These are phyloP conservation scores for Tortrix viridana DNA, from an alignment of 2,888 invertebrate genomes.

Conservation along the genomic window DNA sequence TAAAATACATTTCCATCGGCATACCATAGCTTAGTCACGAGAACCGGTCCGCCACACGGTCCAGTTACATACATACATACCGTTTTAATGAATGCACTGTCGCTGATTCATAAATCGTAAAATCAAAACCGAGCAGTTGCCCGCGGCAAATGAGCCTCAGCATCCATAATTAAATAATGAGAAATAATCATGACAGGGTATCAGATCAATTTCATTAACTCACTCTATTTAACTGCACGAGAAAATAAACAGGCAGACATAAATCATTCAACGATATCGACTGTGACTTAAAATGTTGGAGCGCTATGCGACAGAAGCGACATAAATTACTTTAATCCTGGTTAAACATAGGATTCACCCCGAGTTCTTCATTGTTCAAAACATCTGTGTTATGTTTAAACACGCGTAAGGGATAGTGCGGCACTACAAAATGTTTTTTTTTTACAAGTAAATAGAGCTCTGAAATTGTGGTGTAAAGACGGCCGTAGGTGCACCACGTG, in stretches of 20 bases:
- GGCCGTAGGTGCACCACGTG: constrained; percentile 57
- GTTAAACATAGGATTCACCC: constrained; percentile 29
- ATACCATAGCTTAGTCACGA: constrained; percentile 57
- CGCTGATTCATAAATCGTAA: constrained; percentile 70
- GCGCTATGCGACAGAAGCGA: constrained; percentile 58
- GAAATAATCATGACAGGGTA: constrained; percentile 31
- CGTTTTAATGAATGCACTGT: constrained; percentile 65
- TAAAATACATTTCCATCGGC: constrained; percentile 42
- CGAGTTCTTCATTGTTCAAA: constrained; percentile 23
- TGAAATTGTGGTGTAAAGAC: constrained; percentile 52
- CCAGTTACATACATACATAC: constrained; percentile 55
- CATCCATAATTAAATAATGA: constrained; percentile 45
- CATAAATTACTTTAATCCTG: constrained; percentile 57
- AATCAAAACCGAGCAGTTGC: constrained; percentile 62
- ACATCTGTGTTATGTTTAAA: constrained; percentile 36
- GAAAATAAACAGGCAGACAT: constrained; percentile 48
- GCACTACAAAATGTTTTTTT: constrained; percentile 26
- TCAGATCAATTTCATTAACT: constrained; percentile 22
- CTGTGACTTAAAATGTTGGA: constrained; percentile 55
- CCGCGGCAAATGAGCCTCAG: constrained; percentile 58
- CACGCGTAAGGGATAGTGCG: constrained; percentile 8
- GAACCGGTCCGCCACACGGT: constrained; percentile 49
- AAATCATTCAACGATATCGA: constrained; percentile 70
- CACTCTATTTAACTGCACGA: constrained; percentile 18
- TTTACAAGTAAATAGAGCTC: constrained; percentile 43